These are phyloP conservation scores for Beris chalybata DNA, from an alignment of 2,888 invertebrate species.

Conservation along the genomic window DNA sequence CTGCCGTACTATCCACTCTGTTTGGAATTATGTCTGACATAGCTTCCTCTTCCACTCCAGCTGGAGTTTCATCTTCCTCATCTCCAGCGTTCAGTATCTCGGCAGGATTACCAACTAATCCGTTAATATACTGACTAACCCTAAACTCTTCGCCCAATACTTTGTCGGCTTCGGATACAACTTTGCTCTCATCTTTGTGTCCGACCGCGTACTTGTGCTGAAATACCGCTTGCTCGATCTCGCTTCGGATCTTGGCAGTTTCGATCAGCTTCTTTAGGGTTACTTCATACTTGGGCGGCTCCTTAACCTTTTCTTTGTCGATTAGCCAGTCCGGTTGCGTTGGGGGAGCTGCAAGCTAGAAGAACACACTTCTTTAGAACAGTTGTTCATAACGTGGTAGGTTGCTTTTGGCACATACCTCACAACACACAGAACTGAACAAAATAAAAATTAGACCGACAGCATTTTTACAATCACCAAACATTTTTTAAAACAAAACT, in stretches of 20 bases:
- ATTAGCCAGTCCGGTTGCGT: conserved; percentile 49
- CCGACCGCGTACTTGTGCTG: conserved; percentile 39
- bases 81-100: neutral
- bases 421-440: neutral
- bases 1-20: conserved; percentile 36
- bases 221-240: conserved; percentile 44
- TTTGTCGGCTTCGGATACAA: conserved; percentile 38
- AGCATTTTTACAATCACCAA: conserved; percentile 9
- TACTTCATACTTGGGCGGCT: conserved; percentile 44
- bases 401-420: neutral
- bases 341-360: neutral
- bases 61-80: neutral
- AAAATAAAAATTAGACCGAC: conserved; percentile 3
- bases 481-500: neutral
- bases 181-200: conserved; percentile 34
- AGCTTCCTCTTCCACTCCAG: neutral
- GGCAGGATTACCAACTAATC: conserved; percentile 32
- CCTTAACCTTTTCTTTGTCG: conserved; percentile 26
- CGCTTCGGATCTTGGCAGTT: conserved; percentile 46
- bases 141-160: conserved; percentile 36
- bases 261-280: conserved; percentile 43
- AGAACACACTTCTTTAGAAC: too few species aligned
- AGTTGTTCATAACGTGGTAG: neutral
- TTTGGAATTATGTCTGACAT: conserved; percentile 46
- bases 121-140: conserved; percentile 34